Base-by-base conservation (phyloP, 2,888 invertebrate species). In the Isotomurus palustris region DNA sequence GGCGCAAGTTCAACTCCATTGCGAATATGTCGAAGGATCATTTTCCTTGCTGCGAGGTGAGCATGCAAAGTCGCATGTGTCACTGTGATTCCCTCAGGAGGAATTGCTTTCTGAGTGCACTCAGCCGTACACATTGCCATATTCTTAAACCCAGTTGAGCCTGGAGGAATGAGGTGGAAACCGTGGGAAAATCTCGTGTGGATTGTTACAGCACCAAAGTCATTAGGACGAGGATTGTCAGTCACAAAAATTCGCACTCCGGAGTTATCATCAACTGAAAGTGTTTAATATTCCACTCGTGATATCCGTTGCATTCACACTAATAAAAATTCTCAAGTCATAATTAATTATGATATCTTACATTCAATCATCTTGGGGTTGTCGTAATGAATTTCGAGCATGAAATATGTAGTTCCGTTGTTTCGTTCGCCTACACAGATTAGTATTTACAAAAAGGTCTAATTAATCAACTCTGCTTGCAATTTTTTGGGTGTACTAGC, bases 331-430 rank as follows among this genome's bases (percentile, higher is more conserved):
- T 17, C 17, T 14, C 14, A 38, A 38, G 14, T 19, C n/a, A 14
- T 38, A 8, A 8, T 38, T 38, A 14, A 38, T 8, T 5, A 17
- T 17, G n/a, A 38, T 38, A 12, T 25, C 53, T 64, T 63, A 70
- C 72, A 69, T 53, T 53, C 28, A 24, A 61, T 47, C 17, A 66
- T 52, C 12, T 58, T 59, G 2, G 75, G 75, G 62, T 92, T 93
- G 74, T 92, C 90, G 74, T 91, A 93, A 78, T 93, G 92, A 70
- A 91, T 86, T 76, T 93, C 91, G 49, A 92, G 80, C 87, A 91
- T 88, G 76, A 89, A 91, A 77, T 85, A 91, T 1, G 84, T 83
- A 1, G 84, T 83, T 38, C 86, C 85, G 17, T 81, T 79, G 59
- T 81, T 82, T 68, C 84, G 14, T 27, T 56, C 51, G 6, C 47